Evolutionary conservation across 2,888 invertebrate genomes (phyloP).

Genomic region (Caenorhabditis imperialis): DNA sequence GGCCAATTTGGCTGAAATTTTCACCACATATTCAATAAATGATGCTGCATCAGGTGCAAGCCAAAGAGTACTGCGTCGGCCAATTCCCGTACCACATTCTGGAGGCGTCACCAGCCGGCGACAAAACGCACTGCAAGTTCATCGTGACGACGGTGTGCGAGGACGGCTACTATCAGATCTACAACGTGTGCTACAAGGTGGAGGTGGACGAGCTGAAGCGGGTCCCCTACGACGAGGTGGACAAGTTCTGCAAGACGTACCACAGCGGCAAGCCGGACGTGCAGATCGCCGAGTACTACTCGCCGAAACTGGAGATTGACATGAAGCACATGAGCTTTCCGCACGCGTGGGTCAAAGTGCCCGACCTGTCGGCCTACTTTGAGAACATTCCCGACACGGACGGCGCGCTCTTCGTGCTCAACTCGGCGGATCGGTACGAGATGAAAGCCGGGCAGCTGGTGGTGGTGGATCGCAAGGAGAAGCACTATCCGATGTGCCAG

Average conservation of each 20-base stretch:
- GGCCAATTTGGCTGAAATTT: too few species aligned
- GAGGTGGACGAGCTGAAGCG: too few species aligned
- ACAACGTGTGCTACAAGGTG: slow-evolving; percentile 9
- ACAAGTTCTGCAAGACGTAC: background rate
- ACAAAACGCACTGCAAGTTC: too few species aligned
- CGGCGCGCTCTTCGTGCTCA: background rate
- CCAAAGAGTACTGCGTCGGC: background rate
- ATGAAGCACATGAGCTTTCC: background rate
- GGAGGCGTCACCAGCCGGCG: too few species aligned
- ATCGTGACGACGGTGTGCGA: slow-evolving; percentile 8
- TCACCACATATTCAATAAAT: too few species aligned
- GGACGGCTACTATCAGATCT: slow-evolving; percentile 3
- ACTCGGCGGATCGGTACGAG: slow-evolving; percentile 11
- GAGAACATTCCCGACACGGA: background rate
- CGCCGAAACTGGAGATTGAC: background rate
- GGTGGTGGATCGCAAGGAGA: background rate
- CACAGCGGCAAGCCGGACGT: background rate
- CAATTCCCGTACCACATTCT: slow-evolving; percentile 7
- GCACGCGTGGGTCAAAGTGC: slow-evolving; percentile 3
- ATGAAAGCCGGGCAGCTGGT: background rate
- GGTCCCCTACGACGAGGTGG: too few species aligned
- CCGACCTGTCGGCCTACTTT: background rate
- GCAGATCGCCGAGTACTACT: slow-evolving; percentile 12
- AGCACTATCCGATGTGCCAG: slow-evolving; percentile 8
- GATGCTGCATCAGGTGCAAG: too few species aligned